phyloP scores from a whole-genome alignment of 2,888 invertebrate species.

The Chrysomela aeneicollis region DNA sequence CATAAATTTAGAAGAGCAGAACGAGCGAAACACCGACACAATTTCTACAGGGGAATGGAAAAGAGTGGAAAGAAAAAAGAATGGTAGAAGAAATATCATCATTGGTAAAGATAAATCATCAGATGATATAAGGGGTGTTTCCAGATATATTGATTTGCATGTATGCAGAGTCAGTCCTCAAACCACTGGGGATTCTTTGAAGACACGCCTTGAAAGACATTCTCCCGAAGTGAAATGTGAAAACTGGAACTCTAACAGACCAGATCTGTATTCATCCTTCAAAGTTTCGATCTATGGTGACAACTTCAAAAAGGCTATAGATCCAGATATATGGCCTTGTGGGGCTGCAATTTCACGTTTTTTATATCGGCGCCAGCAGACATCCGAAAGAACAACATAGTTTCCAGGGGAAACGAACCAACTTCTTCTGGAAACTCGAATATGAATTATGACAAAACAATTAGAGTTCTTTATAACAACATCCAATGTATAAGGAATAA shows the following conservation, averaged over 20 bases:
- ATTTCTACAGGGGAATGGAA: conserved; percentile 5
- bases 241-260: conserved; percentile 9
- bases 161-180: conserved; percentile 8
- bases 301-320: conserved; percentile 7
- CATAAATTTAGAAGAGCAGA: conserved; percentile 5
- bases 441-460: neutral
- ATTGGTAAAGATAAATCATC: conserved; percentile 12
- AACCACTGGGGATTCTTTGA: conserved; percentile 2
- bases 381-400: neutral
- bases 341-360: conserved; percentile 8
- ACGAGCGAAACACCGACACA: neutral
- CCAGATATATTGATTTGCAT: conserved; percentile 13
- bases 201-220: conserved; percentile 3
- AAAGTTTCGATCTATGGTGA: conserved; percentile 4
- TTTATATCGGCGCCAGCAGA: conserved; percentile 6
- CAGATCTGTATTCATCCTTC: conserved; percentile 13
- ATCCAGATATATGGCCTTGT: conserved; percentile 14
- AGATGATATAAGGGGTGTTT: neutral
- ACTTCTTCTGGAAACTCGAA: neutral
- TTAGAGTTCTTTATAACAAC: neutral
- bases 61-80: neutral
- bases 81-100: neutral
- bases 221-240: conserved; percentile 9
- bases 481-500: no score
- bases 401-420: neutral